Evolutionary conservation across 1,140 invertebrate species (phyloP), one percentile per base, ranked within the genome.

Genomic region (Carposina sasakii): DNA sequence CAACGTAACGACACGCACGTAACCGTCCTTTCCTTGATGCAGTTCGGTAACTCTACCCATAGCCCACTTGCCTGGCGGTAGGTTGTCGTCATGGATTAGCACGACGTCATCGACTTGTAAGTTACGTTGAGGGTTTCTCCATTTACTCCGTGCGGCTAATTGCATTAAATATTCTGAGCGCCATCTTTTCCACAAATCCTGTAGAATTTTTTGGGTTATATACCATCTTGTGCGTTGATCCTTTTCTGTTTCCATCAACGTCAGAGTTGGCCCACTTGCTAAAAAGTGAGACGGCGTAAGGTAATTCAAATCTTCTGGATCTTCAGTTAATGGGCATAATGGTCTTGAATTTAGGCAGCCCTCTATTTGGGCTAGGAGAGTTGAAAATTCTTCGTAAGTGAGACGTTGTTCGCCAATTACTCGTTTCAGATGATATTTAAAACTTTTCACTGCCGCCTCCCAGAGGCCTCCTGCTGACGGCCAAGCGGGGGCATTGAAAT

Each of bases 401-500:
- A 39, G 20, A 21, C 22, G 20, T 39, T 39, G 36, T 12, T 65
- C 43, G 20, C 65, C 57, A 20, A 68, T 28, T 22, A 70, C 53
- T 36, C 62, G 47, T 24, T 43, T 45, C 8, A 79, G 33, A 48
- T 76, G 72, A 47, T 49, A 52, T 50, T 76, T 76, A 0, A 57
- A 48, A 15, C 46, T 57, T 61, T 57, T 60, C 1, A 60, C 54
- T 4, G 48, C 54, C 3, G 54, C 50, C 12, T 60, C 58, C 53
- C 50, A 56, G 0, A 60, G 21, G 5, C 76, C 75, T 22, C 72
- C 67, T 15, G 70, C 65, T 17, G 68, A 50, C 0, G 71, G 66
- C 6, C 53, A 66, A 12, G 44, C 12, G 8, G 81, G 75, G 9
- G 67, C 67, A 26, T 62, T 73, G 43, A 76, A 77, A 21, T 65